A percentile compares a stretch with the other conserved stretches of the same genome.
phyloP scores from a whole-genome alignment of 53 echinoderm and acorn worm genomes.

The Luidia sarsii region DNA sequence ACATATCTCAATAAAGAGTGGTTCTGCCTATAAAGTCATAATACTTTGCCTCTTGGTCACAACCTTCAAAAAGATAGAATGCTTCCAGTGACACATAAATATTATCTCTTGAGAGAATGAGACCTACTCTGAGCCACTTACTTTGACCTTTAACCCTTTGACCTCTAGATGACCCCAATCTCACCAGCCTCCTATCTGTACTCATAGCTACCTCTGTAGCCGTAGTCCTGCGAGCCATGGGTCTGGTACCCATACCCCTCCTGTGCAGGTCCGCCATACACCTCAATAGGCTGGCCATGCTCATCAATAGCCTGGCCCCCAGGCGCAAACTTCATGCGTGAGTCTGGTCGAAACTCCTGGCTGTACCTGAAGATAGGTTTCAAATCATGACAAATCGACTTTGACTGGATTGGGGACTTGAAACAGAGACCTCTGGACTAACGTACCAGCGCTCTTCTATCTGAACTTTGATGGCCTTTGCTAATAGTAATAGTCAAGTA shows the following conservation, averaged over 20 bases:
- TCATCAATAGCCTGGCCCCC: conserved; percentile 82
- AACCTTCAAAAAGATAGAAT: too few relatives aligned
- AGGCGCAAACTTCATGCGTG: conserved; percentile 58
- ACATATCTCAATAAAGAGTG: too few relatives aligned
- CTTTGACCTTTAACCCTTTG: conserved; percentile 6
- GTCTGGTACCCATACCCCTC: conserved; percentile 70
- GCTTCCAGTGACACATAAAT: too few relatives aligned
- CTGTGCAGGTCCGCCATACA: conserved; percentile 71
- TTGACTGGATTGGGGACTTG: too few relatives aligned
- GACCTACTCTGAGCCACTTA: too few relatives aligned
- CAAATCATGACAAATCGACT: too few relatives aligned
- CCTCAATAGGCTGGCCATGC: conserved; percentile 82
- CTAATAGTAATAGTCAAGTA: neutral
- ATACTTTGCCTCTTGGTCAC: too few relatives aligned
- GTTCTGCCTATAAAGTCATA: too few relatives aligned
- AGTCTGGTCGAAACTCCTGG: conserved; percentile 63
- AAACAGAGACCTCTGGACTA: too few relatives aligned
- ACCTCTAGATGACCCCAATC: neutral
- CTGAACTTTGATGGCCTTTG: neutral
- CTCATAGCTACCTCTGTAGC: conserved; percentile 53
- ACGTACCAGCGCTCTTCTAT: too few relatives aligned
- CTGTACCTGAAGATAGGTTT: conserved; percentile 69
- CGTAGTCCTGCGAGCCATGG: conserved; percentile 58
- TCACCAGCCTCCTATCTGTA: conserved; percentile 30
- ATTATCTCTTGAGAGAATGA: too few relatives aligned